phyloP scores from a whole-genome alignment of 2,113 vertebrate genomes.

The Enhydra lutris region DNA sequence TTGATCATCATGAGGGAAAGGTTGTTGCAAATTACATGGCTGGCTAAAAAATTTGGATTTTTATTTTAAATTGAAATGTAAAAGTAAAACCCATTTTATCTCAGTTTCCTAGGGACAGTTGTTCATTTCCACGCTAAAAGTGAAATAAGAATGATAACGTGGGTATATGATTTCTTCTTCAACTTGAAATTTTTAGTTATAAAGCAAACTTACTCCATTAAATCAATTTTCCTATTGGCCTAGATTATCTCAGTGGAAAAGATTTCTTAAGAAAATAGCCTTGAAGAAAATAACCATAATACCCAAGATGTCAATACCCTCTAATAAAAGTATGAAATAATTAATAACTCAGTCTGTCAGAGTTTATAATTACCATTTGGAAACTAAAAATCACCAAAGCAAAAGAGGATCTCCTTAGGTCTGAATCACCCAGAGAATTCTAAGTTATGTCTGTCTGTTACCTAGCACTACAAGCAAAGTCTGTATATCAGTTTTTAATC shows the following conservation, averaged over 20 bases:
- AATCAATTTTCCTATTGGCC: not conserved
- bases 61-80: slow-evolving; percentile 64
- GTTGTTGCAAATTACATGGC: slow-evolving; percentile 7
- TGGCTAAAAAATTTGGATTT: slow-evolving; percentile 41
- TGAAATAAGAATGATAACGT: slow-evolving; percentile 5
- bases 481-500: not conserved
- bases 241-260: not conserved
- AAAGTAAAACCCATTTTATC: slow-evolving; percentile 55
- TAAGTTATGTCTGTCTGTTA: not conserved
- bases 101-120: slow-evolving; percentile 37
- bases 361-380: not conserved
- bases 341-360: not conserved
- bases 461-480: not conserved
- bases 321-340: slow-evolving; percentile 13
- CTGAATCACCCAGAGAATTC: not conserved
- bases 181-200: slow-evolving; percentile 38
- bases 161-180: not conserved
- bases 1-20: slow-evolving; percentile 52
- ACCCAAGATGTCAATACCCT: not conserved
- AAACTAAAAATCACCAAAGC: not conserved
- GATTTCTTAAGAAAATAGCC: not conserved
- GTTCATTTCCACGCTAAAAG: slow-evolving; percentile 35
- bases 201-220: slow-evolving; percentile 26
- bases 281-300: not conserved
- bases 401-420: not conserved